Percentiles rank a stretch among this genome's conserved stretches.
Evolutionary conservation across 2,797 vertebrate species (phyloP).

Genomic region (Neomorphus geoffroyi): DNA sequence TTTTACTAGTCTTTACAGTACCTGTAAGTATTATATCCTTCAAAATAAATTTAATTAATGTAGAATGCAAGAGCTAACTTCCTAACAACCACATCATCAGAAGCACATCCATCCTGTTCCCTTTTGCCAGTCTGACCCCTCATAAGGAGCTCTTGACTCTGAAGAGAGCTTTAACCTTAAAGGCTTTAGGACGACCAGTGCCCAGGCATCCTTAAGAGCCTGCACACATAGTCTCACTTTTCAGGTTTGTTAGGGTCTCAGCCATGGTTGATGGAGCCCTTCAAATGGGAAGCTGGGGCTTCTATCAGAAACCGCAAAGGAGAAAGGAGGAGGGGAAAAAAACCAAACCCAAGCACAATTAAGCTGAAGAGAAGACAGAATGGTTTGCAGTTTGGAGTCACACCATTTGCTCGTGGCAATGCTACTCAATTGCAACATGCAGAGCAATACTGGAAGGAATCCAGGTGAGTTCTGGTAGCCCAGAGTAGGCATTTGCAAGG

Average conservation of each 20-base stretch:
- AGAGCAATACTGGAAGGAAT: neutral
- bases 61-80: neutral
- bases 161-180: neutral
- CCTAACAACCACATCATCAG: neutral
- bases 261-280: neutral
- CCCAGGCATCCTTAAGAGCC: neutral
- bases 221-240: neutral
- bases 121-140: neutral
- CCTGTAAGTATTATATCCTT: neutral
- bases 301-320: neutral
- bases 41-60: neutral
- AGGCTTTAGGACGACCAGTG: neutral
- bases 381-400: neutral
- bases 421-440: neutral
- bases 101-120: fast-evolving
- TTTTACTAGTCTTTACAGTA: neutral
- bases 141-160: neutral
- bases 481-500: neutral
- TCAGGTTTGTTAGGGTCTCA: neutral
- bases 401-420: neutral
- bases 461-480: neutral
- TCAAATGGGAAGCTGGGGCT: neutral
- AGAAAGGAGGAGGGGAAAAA: neutral
- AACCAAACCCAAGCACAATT: neutral
- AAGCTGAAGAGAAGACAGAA: neutral